These are phyloP conservation scores for Apeltes quadracus DNA, from an alignment of 2,113 vertebrate species.

Conservation along the genomic window DNA sequence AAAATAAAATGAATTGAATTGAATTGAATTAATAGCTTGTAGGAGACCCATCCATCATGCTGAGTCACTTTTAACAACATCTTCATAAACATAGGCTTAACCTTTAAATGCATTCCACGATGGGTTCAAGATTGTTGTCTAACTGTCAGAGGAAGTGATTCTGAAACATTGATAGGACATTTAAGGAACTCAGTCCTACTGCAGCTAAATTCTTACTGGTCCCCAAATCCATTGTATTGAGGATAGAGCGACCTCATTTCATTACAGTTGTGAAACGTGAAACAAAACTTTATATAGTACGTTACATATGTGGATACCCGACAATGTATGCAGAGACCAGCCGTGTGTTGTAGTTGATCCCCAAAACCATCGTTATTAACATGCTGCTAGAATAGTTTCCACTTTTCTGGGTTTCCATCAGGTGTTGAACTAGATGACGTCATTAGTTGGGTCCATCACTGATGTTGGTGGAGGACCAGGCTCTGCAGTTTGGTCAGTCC, in stretches of 20 bases:
- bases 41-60: conserved; percentile 19
- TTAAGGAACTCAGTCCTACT: neutral
- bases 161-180: neutral
- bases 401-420: neutral
- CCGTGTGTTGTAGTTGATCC: neutral
- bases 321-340: neutral
- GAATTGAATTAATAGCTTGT: too few relatives aligned
- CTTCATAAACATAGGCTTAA: conserved; percentile 28
- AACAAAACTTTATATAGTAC: neutral
- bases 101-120: conserved; percentile 28
- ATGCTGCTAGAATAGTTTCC: neutral
- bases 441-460: neutral
- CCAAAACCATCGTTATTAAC: neutral
- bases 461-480: neutral
- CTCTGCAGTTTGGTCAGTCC: neutral
- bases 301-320: neutral
- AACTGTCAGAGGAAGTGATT: neutral
- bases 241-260: neutral
- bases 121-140: conserved; percentile 24
- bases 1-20: too few relatives aligned
- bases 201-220: neutral
- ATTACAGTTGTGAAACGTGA: neutral
- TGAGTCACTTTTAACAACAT: conserved; percentile 29
- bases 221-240: too few relatives aligned
- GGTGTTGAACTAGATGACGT: neutral